These are phyloP conservation scores for Eleginops maclovinus DNA, from an alignment of 2,113 vertebrate genomes.

Conservation along the genomic window DNA sequence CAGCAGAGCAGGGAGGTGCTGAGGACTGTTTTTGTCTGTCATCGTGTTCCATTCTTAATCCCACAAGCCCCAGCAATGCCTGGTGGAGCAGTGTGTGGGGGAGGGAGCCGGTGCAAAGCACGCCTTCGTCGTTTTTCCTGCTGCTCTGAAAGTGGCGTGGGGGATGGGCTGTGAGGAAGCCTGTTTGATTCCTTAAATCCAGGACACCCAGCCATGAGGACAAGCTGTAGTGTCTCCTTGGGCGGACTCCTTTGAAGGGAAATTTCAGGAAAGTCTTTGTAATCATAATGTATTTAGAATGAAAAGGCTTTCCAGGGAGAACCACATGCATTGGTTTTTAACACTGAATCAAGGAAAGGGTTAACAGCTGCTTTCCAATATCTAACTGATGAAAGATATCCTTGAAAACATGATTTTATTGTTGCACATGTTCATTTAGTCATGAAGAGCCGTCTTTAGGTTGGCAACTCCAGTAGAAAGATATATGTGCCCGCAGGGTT, in stretches of 20 bases:
- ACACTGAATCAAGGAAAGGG: constrained; percentile 43
- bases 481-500: too few species aligned
- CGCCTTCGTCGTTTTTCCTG: constrained; percentile 74
- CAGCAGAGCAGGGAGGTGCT: constrained; percentile 77
- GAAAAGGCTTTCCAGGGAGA: constrained; percentile 47
- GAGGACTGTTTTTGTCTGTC: constrained; percentile 84
- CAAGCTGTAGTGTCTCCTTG: constrained; percentile 55
- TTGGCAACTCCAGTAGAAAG: constrained; percentile 3
- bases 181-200: constrained; percentile 78
- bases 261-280: constrained; percentile 62
- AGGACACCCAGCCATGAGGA: constrained; percentile 68
- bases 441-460: constrained; percentile 19
- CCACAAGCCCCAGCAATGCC: constrained; percentile 80
- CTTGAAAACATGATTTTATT: constrained; percentile 27
- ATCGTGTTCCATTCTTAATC: constrained; percentile 84
- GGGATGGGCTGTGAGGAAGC: constrained; percentile 73
- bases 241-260: constrained; percentile 47
- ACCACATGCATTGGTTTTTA: constrained; percentile 30
- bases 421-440: constrained; percentile 1
- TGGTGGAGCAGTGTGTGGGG: constrained; percentile 75
- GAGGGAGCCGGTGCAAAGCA: constrained; percentile 76
- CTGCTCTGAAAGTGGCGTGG: constrained; percentile 77
- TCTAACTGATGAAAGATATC: constrained; percentile 37
- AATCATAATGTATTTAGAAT: constrained; percentile 54
- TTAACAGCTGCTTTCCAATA: constrained; percentile 51